These are phyloP conservation scores for Lutjanus erythropterus DNA, from an alignment of 2,113 vertebrate genomes.

Conservation along the genomic window DNA sequence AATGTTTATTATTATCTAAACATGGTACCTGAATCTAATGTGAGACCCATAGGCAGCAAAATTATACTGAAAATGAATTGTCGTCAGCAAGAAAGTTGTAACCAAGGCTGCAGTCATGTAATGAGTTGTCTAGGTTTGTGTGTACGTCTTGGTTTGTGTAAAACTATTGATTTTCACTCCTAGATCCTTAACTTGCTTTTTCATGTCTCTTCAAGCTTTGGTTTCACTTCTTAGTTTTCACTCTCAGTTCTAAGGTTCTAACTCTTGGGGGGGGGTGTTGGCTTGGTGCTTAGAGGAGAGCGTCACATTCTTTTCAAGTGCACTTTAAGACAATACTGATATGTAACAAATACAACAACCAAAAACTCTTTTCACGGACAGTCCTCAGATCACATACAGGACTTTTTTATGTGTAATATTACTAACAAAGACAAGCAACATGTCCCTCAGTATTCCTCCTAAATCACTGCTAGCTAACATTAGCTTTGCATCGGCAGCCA, in stretches of 20 bases:
- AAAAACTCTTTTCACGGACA: not conserved
- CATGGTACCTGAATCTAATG: not conserved
- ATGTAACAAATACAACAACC: not conserved
- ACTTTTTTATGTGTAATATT: not conserved
- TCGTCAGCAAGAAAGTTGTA: not conserved
- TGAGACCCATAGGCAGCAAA: not conserved
- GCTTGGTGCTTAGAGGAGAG: not conserved
- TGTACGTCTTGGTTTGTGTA: not conserved
- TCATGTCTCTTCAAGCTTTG: not conserved
- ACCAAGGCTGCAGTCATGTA: not conserved
- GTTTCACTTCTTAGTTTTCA: slow-evolving; percentile 45
- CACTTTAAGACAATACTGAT: not conserved
- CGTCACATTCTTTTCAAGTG: not conserved
- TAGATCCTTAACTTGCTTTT: slow-evolving; percentile 1
- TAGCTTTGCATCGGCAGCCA: not conserved
- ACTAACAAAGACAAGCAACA: not conserved
- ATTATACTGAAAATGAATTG: not conserved
- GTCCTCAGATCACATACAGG: too few species aligned
- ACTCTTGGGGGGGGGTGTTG: not conserved
- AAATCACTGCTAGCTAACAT: not conserved
- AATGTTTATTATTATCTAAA: not conserved
- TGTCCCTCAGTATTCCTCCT: not conserved
- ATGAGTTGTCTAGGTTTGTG: not conserved
- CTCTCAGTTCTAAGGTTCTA: slow-evolving; percentile 4
- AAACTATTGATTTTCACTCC: not conserved